phyloP scores from a whole-genome alignment of 2,888 invertebrate species.

The Hecatera dysodea region DNA sequence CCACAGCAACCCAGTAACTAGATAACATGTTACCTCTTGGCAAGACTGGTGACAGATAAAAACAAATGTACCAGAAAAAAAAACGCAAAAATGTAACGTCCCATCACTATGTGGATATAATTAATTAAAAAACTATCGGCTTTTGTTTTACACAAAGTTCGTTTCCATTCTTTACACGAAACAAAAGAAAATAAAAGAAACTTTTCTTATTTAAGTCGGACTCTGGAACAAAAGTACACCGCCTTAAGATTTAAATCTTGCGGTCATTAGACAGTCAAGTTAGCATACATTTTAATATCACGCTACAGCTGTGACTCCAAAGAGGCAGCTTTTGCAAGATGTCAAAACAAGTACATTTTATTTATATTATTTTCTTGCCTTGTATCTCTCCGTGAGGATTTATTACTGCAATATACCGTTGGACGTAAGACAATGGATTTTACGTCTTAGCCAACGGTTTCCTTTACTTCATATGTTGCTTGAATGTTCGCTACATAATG shows the following conservation, averaged over 20 bases:
- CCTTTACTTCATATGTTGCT: slow-evolving; percentile 65
- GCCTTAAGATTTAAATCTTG: slow-evolving; percentile 82
- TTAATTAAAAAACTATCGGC: slow-evolving; percentile 61
- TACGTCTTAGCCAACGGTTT: slow-evolving; percentile 72
- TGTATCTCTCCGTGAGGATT: slow-evolving; percentile 77
- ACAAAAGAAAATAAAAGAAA: slow-evolving; percentile 76
- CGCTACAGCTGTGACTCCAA: slow-evolving; percentile 78
- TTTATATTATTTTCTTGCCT: slow-evolving; percentile 79
- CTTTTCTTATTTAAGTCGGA: slow-evolving; percentile 82
- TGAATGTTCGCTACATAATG: slow-evolving; percentile 52
- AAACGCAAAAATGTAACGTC: slow-evolving; percentile 1
- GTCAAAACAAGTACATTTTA: slow-evolving; percentile 82
- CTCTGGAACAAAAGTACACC: slow-evolving; percentile 74
- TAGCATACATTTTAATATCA: slow-evolving; percentile 87
- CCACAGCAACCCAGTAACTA: no score
- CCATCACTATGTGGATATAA: slow-evolving; percentile 33
- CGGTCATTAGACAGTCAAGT: slow-evolving; percentile 84
- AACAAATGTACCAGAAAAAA: not conserved
- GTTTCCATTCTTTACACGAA: slow-evolving; percentile 59
- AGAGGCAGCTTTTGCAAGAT: slow-evolving; percentile 75
- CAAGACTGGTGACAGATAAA: no score
- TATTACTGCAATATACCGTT: slow-evolving; percentile 82
- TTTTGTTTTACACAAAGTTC: slow-evolving; percentile 57
- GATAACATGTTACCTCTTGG: no score
- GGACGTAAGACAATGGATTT: slow-evolving; percentile 70